A percentile compares a stretch with the other conserved stretches of the same genome.
Conservation (phyloP, 2,113 vertebrate genomes). For the Riparia riparia region DNA sequence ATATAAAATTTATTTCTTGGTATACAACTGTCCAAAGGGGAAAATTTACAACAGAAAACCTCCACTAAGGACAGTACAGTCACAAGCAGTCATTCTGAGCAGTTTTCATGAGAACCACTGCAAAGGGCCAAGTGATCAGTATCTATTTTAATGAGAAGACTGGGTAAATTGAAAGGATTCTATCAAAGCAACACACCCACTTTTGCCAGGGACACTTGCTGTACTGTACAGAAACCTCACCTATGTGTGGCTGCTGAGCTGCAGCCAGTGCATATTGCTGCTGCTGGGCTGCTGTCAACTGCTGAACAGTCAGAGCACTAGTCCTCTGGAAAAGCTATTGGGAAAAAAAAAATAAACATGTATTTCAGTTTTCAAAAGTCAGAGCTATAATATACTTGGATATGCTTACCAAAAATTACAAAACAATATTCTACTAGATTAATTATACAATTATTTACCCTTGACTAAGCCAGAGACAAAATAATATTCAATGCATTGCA, state of each 20-base stretch:
- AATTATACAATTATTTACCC: not conserved
- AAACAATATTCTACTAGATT: not conserved
- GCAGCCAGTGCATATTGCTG: conserved; percentile 96
- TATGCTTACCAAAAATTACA: not conserved
- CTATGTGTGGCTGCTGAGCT: conserved; percentile 95
- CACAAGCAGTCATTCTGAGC: not conserved
- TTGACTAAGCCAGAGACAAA: not conserved
- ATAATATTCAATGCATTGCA: not conserved
- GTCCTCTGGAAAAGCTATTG: conserved; percentile 94
- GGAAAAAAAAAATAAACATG: not conserved
- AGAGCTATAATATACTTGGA: not conserved
- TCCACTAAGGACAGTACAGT: not conserved
- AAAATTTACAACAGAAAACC: not conserved
- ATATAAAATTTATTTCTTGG: not conserved
- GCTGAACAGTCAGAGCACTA: conserved; percentile 91
- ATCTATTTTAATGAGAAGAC: not conserved
- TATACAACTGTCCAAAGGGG: not conserved
- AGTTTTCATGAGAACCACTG: not conserved
- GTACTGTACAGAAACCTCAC: conserved; percentile 73
- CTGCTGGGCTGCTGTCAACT: conserved; percentile 94
- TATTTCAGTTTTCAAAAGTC: conserved; percentile 12
- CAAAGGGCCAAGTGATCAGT: not conserved
- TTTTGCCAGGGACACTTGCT: not conserved
- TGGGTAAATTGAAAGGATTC: not conserved
- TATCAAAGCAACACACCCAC: not conserved